phyloP scores from a whole-genome alignment of 1,140 invertebrate genomes.

The Tribolium castaneum region DNA sequence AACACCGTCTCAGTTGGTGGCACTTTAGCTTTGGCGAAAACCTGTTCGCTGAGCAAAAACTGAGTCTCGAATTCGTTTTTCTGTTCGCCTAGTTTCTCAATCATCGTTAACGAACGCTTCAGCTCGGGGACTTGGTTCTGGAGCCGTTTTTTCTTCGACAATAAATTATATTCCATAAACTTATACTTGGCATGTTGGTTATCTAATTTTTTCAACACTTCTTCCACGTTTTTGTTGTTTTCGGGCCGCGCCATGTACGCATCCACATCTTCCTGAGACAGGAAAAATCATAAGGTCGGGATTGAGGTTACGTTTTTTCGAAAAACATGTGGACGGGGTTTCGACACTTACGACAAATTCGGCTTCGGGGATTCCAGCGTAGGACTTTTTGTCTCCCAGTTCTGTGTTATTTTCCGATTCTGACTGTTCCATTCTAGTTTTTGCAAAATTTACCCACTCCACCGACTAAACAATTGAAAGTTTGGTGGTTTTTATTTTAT shows the following conservation, averaged over 20 bases:
- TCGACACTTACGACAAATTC: constrained; percentile 78
- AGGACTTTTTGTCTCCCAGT: constrained; percentile 73
- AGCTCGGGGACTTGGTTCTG: constrained; percentile 94
- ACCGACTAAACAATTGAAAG: constrained; percentile 25
- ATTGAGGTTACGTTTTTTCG: constrained; percentile 43
- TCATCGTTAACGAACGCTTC: constrained; percentile 90
- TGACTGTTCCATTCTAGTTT: constrained; percentile 8
- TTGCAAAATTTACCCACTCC: background rate
- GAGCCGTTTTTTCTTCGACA: constrained; percentile 84
- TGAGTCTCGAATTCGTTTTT: constrained; percentile 88
- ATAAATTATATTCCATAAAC: constrained; percentile 94
- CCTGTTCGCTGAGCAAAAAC: constrained; percentile 95
- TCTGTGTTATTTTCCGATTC: constrained; percentile 34
- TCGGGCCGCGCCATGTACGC: constrained; percentile 88
- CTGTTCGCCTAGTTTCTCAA: constrained; percentile 86
- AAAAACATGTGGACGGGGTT: constrained; percentile 22
- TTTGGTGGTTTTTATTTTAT: background rate
- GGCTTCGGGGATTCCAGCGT: constrained; percentile 84
- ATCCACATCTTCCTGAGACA: constrained; percentile 93
- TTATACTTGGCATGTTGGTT: constrained; percentile 96
- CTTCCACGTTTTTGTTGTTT: constrained; percentile 82
- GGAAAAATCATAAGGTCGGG: constrained; percentile 36
- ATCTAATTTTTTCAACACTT: constrained; percentile 86
- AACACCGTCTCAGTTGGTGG: constrained; percentile 94
- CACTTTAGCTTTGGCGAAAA: constrained; percentile 90